Base-by-base conservation (phyloP, 2,113 vertebrate genomes). In the Protomyctophum bolini region DNA sequence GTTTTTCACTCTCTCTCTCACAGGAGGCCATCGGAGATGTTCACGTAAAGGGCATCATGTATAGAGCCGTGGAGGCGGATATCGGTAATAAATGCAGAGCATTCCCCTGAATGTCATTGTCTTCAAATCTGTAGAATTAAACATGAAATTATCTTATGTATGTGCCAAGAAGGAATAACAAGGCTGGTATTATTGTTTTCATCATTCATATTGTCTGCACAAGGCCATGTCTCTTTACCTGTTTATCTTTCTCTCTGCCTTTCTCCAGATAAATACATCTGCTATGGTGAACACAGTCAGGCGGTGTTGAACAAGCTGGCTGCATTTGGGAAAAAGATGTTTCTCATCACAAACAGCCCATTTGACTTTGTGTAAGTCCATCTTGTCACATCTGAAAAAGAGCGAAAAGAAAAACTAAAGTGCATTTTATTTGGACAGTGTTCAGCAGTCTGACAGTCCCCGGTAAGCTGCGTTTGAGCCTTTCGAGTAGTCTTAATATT, bases 281-380 rank as follows among this genome's bases (percentile, higher is more conserved):
- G 96, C 88, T 98, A 99, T 0, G 96, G 94, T 0, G 97, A 99
- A 70, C 95, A 98, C 80, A 99, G 96, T 8, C 95, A 96, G 0
- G 96, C 96, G 0, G 97, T 99, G 76, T 72, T 99, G 86, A 95
- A 93, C 82, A 99, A 98, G 83, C 91, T 99, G 82, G 93, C 95
- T 46, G 94, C 94, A 66, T 93, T 94, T 0, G 96, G 96, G 71
- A 99, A 99, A 93, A 99, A 98, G 91, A 97, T 99, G 95, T 99
- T 99, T 86, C 96, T 99, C 60, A 97, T 99, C 80, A 99, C 98
- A 76, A 99, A 99, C 48, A 99, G 98, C 88, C 98, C 98, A 14
- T 96, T 97, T 70, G 97, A 98, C 88, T 99, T 99, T 66, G 98
- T 99, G 98, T 99, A 88, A 96, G 98, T 93, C 41, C 50, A 29